Conservation (phyloP, 2,888 invertebrate species). For the Gastracanthus pulcherrimus region DNA sequence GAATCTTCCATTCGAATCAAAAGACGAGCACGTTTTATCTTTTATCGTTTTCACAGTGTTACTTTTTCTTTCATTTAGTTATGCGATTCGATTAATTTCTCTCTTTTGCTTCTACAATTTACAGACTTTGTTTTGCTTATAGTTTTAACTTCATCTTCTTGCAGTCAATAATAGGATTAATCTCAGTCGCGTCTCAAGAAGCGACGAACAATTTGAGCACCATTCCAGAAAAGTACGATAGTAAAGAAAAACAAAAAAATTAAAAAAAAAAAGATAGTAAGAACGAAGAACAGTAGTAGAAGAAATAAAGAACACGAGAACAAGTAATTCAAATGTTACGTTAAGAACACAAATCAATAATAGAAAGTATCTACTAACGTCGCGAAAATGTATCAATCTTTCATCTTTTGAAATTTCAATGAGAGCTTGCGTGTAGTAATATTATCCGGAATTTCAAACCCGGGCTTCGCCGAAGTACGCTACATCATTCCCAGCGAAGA, state of each 20-base stretch:
- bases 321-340: slow-evolving; percentile 61
- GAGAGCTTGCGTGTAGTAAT: too few relatives aligned
- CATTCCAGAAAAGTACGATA: slow-evolving; percentile 69
- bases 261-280: slow-evolving; percentile 60
- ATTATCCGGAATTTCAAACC: slow-evolving; percentile 27
- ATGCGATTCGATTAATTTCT: slow-evolving; percentile 33
- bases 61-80: slow-evolving; percentile 23
- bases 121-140: slow-evolving; percentile 11
- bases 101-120: slow-evolving; percentile 30
- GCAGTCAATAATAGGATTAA: slow-evolving; percentile 40
- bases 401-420: slow-evolving; percentile 38
- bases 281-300: too few relatives aligned
- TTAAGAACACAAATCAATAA: slow-evolving; percentile 61
- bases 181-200: slow-evolving; percentile 31
- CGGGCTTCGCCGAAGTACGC: slow-evolving; percentile 31
- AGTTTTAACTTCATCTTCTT: slow-evolving; percentile 29
- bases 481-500: slow-evolving; percentile 7
- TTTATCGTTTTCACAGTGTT: slow-evolving; percentile 27
- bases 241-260: slow-evolving; percentile 65
- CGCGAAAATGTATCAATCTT: slow-evolving; percentile 52
- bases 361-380: slow-evolving; percentile 59
- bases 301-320: slow-evolving; percentile 53
- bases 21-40: slow-evolving; percentile 37
- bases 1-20: slow-evolving; percentile 51
- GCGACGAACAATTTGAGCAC: slow-evolving; percentile 60